phyloP scores from a whole-genome alignment of 2,797 vertebrate genomes.

The Bryconaethiops microstoma region DNA sequence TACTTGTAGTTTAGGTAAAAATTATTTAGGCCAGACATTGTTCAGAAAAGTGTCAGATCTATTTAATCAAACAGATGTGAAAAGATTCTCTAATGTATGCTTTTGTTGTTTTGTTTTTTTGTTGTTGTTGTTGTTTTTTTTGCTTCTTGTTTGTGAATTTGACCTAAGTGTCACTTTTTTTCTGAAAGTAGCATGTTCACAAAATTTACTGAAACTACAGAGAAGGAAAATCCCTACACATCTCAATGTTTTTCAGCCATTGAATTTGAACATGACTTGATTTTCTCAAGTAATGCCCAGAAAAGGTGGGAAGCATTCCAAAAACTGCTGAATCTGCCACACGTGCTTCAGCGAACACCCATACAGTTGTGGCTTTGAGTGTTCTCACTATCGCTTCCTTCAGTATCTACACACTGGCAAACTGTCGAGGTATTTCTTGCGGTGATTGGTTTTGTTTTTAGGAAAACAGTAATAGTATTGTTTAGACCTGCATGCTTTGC shows the following conservation, averaged over 20 bases:
- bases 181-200: constrained; percentile 55
- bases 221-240: constrained; percentile 82
- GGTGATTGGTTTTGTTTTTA: constrained; percentile 96
- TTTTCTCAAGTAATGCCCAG: constrained; percentile 96
- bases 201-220: constrained; percentile 72
- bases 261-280: constrained; percentile 95
- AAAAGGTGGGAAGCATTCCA: constrained; percentile 90
- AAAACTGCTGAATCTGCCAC: constrained; percentile 95
- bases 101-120: not conserved
- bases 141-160: constrained; percentile 38
- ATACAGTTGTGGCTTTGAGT: constrained; percentile 92
- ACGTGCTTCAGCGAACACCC: constrained; percentile 92
- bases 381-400: constrained; percentile 91
- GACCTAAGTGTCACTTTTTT: constrained; percentile 43
- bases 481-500: constrained; percentile 93
- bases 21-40: constrained; percentile 9
- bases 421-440: constrained; percentile 98
- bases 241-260: constrained; percentile 97
- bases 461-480: constrained; percentile 88
- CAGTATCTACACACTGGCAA: constrained; percentile 93
- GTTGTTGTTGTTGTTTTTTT: too few relatives aligned
- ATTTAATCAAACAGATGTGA: constrained; percentile 26
- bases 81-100: constrained; percentile 37
- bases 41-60: constrained; percentile 24
- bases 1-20: not conserved